A percentile compares a stretch with the other conserved stretches of the same genome.
Conservation (phyloP, 2,888 invertebrate genomes). For the Caenorhabditis uteleia region DNA sequence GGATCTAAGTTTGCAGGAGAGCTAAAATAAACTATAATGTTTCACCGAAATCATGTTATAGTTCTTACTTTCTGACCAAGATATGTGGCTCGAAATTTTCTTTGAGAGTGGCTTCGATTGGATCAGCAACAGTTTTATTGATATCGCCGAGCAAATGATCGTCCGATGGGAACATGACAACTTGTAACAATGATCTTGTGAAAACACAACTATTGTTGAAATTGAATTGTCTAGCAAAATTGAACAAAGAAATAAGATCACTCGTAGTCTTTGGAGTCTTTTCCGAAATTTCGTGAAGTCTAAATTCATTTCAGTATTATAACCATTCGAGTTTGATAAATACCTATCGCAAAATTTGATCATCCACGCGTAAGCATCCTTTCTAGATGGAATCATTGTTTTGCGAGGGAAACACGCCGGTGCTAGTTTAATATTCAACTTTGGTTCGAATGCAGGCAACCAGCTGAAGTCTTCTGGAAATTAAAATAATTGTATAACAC, state of each 20-base stretch:
- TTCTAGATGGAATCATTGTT: constrained; percentile 47
- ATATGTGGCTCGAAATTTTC: constrained; percentile 22
- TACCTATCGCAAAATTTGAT: too few relatives aligned
- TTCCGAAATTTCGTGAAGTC: neutral
- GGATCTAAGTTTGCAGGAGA: constrained; percentile 13
- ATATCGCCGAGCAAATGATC: constrained; percentile 34
- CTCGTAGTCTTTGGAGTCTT: neutral
- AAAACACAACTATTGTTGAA: constrained; percentile 78
- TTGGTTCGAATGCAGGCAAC: constrained; percentile 87
- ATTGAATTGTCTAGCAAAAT: constrained; percentile 27
- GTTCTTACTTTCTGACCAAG: constrained; percentile 10
- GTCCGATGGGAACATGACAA: constrained; percentile 43
- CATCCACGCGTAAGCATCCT: constrained; percentile 5
- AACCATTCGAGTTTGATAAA: neutral
- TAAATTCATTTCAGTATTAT: constrained; percentile 1
- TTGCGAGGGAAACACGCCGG: constrained; percentile 98
- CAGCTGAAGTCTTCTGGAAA: constrained; percentile 49
- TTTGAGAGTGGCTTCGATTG: constrained; percentile 15
- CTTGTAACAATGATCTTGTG: constrained; percentile 82
- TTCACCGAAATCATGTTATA: neutral
- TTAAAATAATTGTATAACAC: too few relatives aligned
- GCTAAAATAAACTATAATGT: neutral
- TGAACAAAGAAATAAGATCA: constrained; percentile 23
- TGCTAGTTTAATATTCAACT: constrained; percentile 89
- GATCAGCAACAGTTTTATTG: constrained; percentile 6